Conservation (phyloP, 2,888 invertebrate genomes). For the Nemotelus pantherinus region DNA sequence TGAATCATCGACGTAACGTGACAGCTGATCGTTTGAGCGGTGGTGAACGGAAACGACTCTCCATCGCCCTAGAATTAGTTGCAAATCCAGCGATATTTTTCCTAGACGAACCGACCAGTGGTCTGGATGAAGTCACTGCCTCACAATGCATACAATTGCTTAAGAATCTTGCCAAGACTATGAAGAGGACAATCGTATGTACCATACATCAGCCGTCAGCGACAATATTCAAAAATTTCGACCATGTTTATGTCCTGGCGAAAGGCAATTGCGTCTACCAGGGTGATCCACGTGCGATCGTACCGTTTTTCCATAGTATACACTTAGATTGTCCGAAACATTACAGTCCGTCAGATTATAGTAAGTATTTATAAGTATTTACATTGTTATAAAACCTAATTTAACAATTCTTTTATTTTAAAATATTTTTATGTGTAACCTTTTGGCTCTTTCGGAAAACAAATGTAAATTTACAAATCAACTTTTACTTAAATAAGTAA, state of each 20-base stretch:
- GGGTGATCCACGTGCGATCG: conserved; percentile 70
- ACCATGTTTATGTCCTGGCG: conserved; percentile 73
- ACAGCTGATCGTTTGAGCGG: conserved; percentile 73
- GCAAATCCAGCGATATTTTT: conserved; percentile 87
- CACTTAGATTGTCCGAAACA: conserved; percentile 71
- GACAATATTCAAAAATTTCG: conserved; percentile 71
- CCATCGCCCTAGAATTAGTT: conserved; percentile 83
- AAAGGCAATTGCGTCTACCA: conserved; percentile 74
- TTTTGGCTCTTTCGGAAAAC: too few species aligned
- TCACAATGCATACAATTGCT: conserved; percentile 71
- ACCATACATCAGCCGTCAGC: conserved; percentile 79
- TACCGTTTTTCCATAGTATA: conserved; percentile 69
- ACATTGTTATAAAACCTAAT: conserved; percentile 36
- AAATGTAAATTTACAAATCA: background rate
- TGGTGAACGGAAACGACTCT: conserved; percentile 82
- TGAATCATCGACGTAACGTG: conserved; percentile 61
- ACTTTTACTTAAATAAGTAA: background rate
- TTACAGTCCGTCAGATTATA: conserved; percentile 77
- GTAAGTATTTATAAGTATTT: conserved; percentile 65
- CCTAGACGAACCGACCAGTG: conserved; percentile 84
- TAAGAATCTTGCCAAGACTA: conserved; percentile 68
- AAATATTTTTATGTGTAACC: too few species aligned
- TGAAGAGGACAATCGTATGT: conserved; percentile 74
- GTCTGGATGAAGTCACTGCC: conserved; percentile 74
- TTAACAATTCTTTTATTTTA: too few species aligned